Percentiles rank a stretch among this genome's conserved stretches.
These are phyloP conservation scores for Blomia tropicalis DNA, from an alignment of 2,888 invertebrate genomes.

Conservation along the genomic window DNA sequence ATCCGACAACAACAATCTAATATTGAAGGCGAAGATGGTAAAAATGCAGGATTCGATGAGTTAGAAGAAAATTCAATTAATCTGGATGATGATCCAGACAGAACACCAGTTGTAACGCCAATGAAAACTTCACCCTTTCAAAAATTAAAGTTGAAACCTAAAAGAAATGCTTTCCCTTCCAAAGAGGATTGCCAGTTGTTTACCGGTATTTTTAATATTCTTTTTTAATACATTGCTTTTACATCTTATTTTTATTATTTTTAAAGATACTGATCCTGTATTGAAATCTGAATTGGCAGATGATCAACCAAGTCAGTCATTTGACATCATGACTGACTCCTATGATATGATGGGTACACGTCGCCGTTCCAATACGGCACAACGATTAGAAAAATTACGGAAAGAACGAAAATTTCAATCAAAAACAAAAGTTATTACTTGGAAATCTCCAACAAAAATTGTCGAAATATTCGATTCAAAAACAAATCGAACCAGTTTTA, in stretches of 20 bases:
- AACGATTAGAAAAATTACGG: constrained; percentile 71
- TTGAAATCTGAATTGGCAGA: constrained; percentile 35
- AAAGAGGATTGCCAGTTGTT: neutral
- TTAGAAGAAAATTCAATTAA: neutral
- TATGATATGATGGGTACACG: constrained; percentile 39
- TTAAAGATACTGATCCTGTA: constrained; percentile 22
- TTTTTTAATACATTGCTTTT: neutral
- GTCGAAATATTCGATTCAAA: neutral
- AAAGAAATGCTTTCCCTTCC: too few species aligned
- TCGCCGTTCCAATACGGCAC: constrained; percentile 69
- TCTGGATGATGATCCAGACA: too few species aligned
- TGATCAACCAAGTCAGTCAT: constrained; percentile 42
- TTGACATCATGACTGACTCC: constrained; percentile 56
- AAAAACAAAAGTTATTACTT: constrained; percentile 35
- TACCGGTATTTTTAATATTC: neutral
- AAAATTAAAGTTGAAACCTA: too few species aligned
- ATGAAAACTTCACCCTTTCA: too few species aligned
- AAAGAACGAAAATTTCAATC: constrained; percentile 51
- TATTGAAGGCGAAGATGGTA: constrained; percentile 33
- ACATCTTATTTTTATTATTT: neutral
- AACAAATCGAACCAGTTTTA: constrained; percentile 40
- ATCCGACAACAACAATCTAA: neutral
- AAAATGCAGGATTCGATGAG: constrained; percentile 34
- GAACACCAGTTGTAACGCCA: too few species aligned
- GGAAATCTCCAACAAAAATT: constrained; percentile 28